A percentile compares a stretch with the other conserved stretches of the same genome.
These are phyloP conservation scores for Tenualosa ilisha DNA, from an alignment of 2,797 vertebrate species.

Conservation along the genomic window DNA sequence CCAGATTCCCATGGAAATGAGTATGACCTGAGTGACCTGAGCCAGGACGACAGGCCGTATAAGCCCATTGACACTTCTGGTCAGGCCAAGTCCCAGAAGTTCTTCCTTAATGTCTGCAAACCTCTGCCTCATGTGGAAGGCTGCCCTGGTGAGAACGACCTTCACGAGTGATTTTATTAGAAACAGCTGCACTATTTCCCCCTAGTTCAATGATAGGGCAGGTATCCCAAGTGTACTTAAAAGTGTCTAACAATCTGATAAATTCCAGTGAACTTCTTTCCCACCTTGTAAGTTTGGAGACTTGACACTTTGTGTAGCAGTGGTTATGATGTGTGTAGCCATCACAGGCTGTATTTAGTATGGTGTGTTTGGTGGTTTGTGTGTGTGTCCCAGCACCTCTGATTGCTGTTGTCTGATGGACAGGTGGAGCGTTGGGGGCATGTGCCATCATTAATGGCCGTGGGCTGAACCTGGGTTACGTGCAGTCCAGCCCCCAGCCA, in stretches of 20 bases:
- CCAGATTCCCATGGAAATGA: constrained; percentile 87
- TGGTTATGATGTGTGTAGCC: background rate
- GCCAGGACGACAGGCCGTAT: constrained; percentile 78
- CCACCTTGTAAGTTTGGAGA: background rate
- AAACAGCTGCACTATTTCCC: too few species aligned
- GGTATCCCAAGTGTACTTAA: too few species aligned
- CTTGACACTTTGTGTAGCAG: background rate
- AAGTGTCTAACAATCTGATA: too few species aligned
- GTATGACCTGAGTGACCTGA: constrained; percentile 90
- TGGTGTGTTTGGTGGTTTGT: background rate
- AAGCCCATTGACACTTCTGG: constrained; percentile 80
- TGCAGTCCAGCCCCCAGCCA: constrained; percentile 86
- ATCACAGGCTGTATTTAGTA: background rate
- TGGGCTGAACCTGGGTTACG: constrained; percentile 82
- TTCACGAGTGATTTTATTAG: background rate
- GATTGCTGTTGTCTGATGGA: background rate
- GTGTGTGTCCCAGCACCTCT: background rate
- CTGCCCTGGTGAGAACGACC: constrained; percentile 78
- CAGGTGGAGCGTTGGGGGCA: constrained; percentile 80
- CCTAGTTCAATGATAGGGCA: too few species aligned
- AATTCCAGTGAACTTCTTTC: background rate
- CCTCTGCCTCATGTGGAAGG: constrained; percentile 76
- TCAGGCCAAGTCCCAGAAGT: constrained; percentile 69
- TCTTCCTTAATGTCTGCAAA: constrained; percentile 91
- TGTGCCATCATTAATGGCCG: constrained; percentile 72